Conservation (phyloP, 2,888 invertebrate species). For the Metopia argyrocephala region DNA sequence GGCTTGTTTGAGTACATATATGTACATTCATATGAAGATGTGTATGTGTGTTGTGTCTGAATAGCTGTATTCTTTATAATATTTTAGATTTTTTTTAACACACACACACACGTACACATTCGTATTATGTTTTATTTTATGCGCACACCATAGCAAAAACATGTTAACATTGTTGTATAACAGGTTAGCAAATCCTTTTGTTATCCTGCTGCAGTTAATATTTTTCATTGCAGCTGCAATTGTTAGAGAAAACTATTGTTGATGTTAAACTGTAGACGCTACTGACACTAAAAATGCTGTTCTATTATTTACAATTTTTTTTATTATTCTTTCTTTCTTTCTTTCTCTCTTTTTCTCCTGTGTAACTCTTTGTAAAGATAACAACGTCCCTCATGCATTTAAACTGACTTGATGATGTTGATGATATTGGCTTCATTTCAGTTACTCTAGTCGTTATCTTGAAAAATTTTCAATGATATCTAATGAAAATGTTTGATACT, state of each 20-base stretch:
- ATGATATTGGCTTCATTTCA: constrained; percentile 27
- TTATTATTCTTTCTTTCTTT: neutral
- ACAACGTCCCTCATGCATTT: neutral
- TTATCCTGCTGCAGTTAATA: constrained; percentile 20
- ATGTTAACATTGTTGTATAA: constrained; percentile 1
- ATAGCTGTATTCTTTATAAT: neutral
- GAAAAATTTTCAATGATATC: constrained; percentile 46
- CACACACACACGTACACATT: neutral
- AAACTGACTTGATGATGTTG: constrained; percentile 38
- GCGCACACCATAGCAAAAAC: neutral
- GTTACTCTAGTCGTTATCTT: neutral
- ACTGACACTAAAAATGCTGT: neutral
- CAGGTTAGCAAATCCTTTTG: constrained; percentile 30
- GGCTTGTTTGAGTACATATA: neutral
- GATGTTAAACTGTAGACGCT: neutral
- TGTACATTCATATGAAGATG: neutral
- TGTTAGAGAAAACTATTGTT: constrained; percentile 2
- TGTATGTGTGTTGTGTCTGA: neutral
- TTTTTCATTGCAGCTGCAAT: constrained; percentile 10
- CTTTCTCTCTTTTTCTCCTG: neutral
- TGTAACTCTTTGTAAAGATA: neutral
- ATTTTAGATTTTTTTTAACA: neutral
- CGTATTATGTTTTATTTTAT: too few relatives aligned
- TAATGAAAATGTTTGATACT: constrained; percentile 55
- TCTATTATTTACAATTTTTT: neutral